Evolutionary conservation across 1,140 invertebrate species (phyloP), one percentile per base, ranked within the genome.

Genomic region (Trichomalopsis sarcophagae): DNA sequence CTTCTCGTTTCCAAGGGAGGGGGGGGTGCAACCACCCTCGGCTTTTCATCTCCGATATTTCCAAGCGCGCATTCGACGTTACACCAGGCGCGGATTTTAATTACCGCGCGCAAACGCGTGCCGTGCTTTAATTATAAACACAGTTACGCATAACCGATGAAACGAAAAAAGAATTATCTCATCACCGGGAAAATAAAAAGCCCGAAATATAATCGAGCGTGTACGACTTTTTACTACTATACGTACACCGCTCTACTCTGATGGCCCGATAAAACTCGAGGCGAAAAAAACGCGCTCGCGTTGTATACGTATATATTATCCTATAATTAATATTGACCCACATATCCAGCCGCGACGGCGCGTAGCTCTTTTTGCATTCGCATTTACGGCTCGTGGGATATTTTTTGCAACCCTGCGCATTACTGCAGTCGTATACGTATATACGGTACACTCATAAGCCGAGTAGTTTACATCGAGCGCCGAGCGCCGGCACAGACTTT

Each of bases 251-350:
- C 33, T 36, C 1, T 27, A 27, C 27, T 27, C 40, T 2, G 14
- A 17, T 21, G 62, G 62, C 62, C 17, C 4, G 17, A n/a, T 66
- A 68, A 68, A 68, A 68, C 1, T 23, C 27, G 66, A 23, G 11
- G 6, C 66, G 66, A 23, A 23, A 68, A 23, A 68, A 23, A 30
- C n/a, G 9, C 68, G 11, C 30, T 3, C 21, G 17, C 4, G 17
- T 62, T 62, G n/a, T n/a, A 55, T 55, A 55, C 21, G 17, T 21
- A 62, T 21, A 62, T 21, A 40, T 76, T 50, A 50, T 76, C 44
- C 44, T 47, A 76, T 75, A 75, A 75, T 75, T 75, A 75, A 75
- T 75, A 75, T 75, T 75, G 36, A 75, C 73, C 73, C 36, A 75
- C 40, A 75, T 75, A 75, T n/a, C 33, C 73, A 44, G 47, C 47